These are phyloP conservation scores for Emydocephalus ijimae DNA, from an alignment of 2,113 vertebrate species.

Conservation along the genomic window DNA sequence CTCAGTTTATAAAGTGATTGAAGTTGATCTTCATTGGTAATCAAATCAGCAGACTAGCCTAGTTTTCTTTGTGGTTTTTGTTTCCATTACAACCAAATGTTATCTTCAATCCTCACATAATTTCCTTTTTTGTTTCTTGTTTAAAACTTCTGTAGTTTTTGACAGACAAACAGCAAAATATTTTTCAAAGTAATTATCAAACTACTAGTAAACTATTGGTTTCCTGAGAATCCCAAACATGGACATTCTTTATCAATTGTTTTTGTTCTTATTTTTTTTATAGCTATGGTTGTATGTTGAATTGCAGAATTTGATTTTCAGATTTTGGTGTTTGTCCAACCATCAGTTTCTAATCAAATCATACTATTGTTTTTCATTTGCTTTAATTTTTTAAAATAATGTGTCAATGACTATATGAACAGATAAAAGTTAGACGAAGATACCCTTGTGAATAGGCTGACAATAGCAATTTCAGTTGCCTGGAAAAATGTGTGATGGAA, in stretches of 20 bases:
- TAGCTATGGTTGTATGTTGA: not conserved
- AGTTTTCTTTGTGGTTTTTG: not conserved
- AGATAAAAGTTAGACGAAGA: not conserved
- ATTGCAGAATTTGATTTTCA: not conserved
- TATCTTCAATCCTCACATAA: not conserved
- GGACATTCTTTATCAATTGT: not conserved
- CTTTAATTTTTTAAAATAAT: not conserved
- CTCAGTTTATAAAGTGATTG: slow-evolving; percentile 55
- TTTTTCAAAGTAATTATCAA: not conserved
- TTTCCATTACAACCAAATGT: not conserved
- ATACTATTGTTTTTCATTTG: not conserved
- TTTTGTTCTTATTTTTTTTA: not conserved
- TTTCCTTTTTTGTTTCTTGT: not conserved
- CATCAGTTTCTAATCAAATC: not conserved
- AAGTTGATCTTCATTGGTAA: slow-evolving; percentile 18
- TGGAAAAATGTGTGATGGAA: not conserved
- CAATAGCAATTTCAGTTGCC: not conserved
- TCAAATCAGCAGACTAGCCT: slow-evolving; percentile 44
- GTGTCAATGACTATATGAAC: not conserved
- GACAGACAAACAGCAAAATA: not conserved
- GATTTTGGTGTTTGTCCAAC: not conserved
- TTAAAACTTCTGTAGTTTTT: not conserved
- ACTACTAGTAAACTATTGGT: not conserved
- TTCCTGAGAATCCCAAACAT: not conserved
- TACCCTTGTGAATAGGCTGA: not conserved